phyloP scores from a whole-genome alignment of 37 sponge, comb jelly and placozoan genomes.

The Oopsacas minuta region DNA sequence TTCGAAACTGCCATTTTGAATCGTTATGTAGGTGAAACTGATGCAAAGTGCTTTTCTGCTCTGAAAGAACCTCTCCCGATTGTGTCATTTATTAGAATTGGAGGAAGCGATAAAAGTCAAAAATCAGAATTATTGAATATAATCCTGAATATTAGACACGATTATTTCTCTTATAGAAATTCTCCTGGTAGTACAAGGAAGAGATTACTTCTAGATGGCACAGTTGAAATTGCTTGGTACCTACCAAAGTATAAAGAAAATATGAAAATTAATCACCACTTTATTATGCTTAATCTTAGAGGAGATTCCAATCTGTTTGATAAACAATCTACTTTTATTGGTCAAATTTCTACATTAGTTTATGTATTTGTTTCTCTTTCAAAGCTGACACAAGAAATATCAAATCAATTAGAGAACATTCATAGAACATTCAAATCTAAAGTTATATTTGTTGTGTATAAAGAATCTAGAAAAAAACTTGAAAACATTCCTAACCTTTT shows the following conservation, averaged over 20 bases:
- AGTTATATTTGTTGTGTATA: background rate
- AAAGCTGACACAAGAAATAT: background rate
- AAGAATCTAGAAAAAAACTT: background rate
- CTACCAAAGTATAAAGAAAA: background rate
- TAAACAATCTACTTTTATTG: slow-evolving; percentile 25
- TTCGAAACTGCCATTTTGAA: slow-evolving; percentile 17
- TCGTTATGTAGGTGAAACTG: background rate
- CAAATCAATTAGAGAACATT: background rate
- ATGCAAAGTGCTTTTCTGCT: background rate
- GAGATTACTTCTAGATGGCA: background rate
- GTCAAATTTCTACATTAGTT: background rate
- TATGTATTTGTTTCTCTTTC: background rate
- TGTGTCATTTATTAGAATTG: slow-evolving; percentile 29
- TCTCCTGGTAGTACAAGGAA: slow-evolving; percentile 2
- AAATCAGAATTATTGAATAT: slow-evolving; percentile 27
- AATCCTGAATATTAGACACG: background rate
- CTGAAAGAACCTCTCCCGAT: slow-evolving; percentile 20
- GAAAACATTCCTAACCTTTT: background rate
- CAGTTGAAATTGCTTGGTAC: slow-evolving; percentile 30
- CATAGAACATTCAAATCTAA: background rate
- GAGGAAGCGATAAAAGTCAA: background rate
- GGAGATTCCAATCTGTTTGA: slow-evolving; percentile 16
- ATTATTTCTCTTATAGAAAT: slow-evolving; percentile 22
- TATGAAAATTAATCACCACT: background rate
- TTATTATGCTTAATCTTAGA: slow-evolving; percentile 23